phyloP scores from a whole-genome alignment of 2,888 invertebrate species.

The Strigamia maritima region DNA sequence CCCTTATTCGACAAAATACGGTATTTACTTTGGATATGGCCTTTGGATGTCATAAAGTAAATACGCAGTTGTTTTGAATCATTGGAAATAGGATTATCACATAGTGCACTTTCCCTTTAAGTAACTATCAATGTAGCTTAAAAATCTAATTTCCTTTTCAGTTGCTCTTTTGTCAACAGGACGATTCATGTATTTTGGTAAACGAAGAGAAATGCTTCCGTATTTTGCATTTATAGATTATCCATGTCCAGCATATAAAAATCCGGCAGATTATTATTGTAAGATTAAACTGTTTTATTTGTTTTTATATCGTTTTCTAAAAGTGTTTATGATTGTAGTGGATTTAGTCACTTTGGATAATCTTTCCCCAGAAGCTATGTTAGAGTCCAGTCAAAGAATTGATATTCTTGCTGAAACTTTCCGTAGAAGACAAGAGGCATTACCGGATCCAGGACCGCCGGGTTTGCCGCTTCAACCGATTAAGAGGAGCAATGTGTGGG shows the following conservation, averaged over 20 bases:
- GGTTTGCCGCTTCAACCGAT: slow-evolving; percentile 68
- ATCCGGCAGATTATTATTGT: slow-evolving; percentile 90
- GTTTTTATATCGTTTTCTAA: background rate
- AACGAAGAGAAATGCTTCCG: slow-evolving; percentile 81
- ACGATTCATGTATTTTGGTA: slow-evolving; percentile 85
- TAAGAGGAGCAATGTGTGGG: slow-evolving; percentile 63
- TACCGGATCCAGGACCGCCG: slow-evolving; percentile 73
- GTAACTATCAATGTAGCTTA: too few relatives aligned
- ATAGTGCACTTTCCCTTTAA: too few relatives aligned
- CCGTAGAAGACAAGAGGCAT: slow-evolving; percentile 63
- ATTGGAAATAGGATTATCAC: too few relatives aligned
- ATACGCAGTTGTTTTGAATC: too few relatives aligned
- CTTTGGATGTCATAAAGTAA: too few relatives aligned
- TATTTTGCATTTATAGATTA: slow-evolving; percentile 89
- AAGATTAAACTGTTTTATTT: slow-evolving; percentile 35
- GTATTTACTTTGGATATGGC: too few relatives aligned
- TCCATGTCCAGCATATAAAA: slow-evolving; percentile 93
- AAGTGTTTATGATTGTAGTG: slow-evolving; percentile 59
- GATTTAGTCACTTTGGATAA: slow-evolving; percentile 91
- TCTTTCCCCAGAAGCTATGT: slow-evolving; percentile 86
- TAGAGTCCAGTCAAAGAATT: slow-evolving; percentile 89
- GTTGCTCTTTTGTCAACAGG: slow-evolving; percentile 84
- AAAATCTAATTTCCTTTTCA: slow-evolving; percentile 42
- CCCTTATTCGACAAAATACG: too few relatives aligned
- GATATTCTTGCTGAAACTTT: slow-evolving; percentile 83